Evolutionary conservation across 2,888 invertebrate genomes (phyloP), one percentile per base, ranked within the genome.

Genomic region (Chalcosyrphus nemorum): DNA sequence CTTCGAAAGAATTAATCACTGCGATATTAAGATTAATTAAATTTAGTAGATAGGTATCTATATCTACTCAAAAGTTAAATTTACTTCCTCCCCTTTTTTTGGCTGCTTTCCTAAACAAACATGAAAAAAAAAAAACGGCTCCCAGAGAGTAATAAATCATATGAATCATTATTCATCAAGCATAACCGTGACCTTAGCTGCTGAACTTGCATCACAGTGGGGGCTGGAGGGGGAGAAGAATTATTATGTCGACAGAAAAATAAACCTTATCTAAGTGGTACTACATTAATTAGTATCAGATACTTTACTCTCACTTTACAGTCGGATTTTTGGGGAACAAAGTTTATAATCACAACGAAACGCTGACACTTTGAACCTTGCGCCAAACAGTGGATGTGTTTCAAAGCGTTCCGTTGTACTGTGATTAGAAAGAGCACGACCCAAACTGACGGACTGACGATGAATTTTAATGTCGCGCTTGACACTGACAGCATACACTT

Each of bases 151-250:
- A 66, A 82, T 82, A 74, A 74, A 82, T 82, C 78, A 82, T 52
- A 72, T 74, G 82, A 82, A 78, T 84, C 80, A 84, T 84, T 75
- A 70, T 80, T 84, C 80, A 78, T 82, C 66, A 45, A 41, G 54
- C 52, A 61, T 47, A 63, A 54, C 56, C 47, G 61, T 78, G 77
- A 78, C 82, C 82, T 81, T 63, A 50, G 35, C 13, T n/a, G 50
- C 9, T 63, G 75, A 70, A 59, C 68, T 61, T 61, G 52, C 66
- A 80, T 75, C 80, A 47, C 52, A 43, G 47, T 15, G 13, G 61
- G 61, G 61, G 21, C 52, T 29, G 47, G 11, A n/a, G 61, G 61
- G 61, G 21, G 24, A 29, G n/a, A 21, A n/a, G n/a, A n/a, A n/a
- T n/a, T n/a, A n/a, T n/a, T n/a, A n/a, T n/a, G n/a, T n/a, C n/a